phyloP scores from a whole-genome alignment of 2,113 vertebrate genomes.

The Benthochromis sp. region DNA sequence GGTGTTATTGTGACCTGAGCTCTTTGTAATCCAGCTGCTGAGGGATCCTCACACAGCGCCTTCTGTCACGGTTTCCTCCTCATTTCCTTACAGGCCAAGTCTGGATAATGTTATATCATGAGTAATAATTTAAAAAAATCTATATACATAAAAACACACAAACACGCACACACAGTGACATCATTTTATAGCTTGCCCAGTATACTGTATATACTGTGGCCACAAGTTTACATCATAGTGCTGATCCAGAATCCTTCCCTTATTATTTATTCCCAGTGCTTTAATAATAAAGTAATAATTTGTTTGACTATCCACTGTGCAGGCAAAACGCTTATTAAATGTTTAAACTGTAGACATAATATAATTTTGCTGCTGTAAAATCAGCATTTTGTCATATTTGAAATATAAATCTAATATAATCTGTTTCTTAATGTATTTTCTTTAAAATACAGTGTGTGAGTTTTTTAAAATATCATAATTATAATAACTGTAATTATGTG shows the following conservation, averaged over 20 bases:
- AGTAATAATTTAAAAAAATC: rapidly evolving
- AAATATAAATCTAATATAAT: not conserved
- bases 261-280: not conserved
- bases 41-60: not conserved
- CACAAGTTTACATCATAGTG: not conserved
- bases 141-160: not conserved
- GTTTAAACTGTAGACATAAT: not conserved
- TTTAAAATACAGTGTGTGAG: not conserved
- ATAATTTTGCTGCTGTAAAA: not conserved
- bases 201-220: not conserved
- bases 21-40: not conserved
- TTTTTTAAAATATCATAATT: not conserved
- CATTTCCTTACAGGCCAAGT: not conserved
- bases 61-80: not conserved
- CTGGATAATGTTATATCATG: not conserved
- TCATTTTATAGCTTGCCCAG: not conserved
- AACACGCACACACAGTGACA: not conserved
- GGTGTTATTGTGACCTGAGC: not conserved
- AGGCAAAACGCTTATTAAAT: not conserved
- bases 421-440: not conserved
- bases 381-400: not conserved
- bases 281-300: not conserved
- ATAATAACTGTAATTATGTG: not conserved
- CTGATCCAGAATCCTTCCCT: not conserved
- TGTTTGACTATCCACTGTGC: not conserved